Evolutionary conservation across 37 sponge, comb jelly and placozoan genomes (phyloP), one percentile per base, ranked within the genome.

Genomic region (Oopsacas minuta): DNA sequence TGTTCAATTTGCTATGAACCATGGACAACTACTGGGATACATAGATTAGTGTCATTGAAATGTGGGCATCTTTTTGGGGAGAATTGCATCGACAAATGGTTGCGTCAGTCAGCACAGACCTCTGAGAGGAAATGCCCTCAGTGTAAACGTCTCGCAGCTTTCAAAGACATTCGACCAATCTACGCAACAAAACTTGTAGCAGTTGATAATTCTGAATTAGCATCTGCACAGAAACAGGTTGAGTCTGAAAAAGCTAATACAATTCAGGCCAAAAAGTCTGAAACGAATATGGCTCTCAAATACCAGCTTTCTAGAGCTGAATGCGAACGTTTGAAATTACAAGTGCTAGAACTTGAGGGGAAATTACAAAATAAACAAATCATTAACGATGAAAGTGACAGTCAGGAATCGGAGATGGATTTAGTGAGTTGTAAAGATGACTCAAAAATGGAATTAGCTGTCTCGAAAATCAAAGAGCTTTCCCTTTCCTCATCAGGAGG

Each of bases 51-150:
- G 1, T 90, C 93, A 10, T 81, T 95, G 39, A 87, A 82, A 39
- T 95, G 95, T 88, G 95, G 95, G 35, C 95, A 95, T 42, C 87
- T 95, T 32, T 95, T 92, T 85, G 95, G 95, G 0, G 82, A 46
- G 1, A 88, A 90, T 37, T 95, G 95, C 35, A 92, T 95, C 35
- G 93, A 92, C 38, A 90, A 91, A 38, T 95, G 95, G 95, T 52
- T 95, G 39, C 88, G 53, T 39, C 69, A 37, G 1, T 0, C 35
- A 0, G 88, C 87, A 23, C 61, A 49, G 23, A 25, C 17, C 28
- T 83, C 81, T 22, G 81, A 32, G n/a, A 83, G 82, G 32, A 92
- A 89, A 84, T 95, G 95, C 83, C 95, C 95, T 0, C 95, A 95
- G 87, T 95, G 95, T 83, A 95, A 95, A 39, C 61, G 61, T n/a